A percentile compares a stretch with the other conserved stretches of the same genome.
Evolutionary conservation across 1,140 invertebrate genomes (phyloP).

Genomic region (Homarus americanus): DNA sequence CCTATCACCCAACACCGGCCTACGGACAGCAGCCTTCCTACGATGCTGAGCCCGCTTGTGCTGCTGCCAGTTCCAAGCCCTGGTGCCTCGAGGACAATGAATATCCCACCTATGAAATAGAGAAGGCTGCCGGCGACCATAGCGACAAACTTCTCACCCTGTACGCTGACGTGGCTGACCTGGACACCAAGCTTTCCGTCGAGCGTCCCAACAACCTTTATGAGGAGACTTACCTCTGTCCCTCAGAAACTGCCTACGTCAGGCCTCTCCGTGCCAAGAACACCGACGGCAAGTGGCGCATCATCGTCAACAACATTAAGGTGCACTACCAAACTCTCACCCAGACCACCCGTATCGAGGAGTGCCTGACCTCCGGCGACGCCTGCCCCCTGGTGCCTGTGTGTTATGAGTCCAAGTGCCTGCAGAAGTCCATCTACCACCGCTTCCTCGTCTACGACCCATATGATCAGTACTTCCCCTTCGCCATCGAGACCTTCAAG

Average conservation of each 20-base stretch:
- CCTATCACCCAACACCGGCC: too few relatives aligned
- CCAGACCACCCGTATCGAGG: slow-evolving; percentile 76
- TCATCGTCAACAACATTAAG: slow-evolving; percentile 76
- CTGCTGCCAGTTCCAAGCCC: slow-evolving; percentile 52
- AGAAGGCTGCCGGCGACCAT: slow-evolving; percentile 62
- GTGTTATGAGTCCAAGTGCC: slow-evolving; percentile 76
- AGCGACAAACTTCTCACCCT: slow-evolving; percentile 73
- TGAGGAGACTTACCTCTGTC: slow-evolving; percentile 76
- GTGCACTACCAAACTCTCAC: slow-evolving; percentile 71
- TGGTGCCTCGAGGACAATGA: slow-evolving; percentile 73
- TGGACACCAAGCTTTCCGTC: slow-evolving; percentile 74
- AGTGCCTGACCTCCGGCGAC: slow-evolving; percentile 73
- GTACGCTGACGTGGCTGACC: slow-evolving; percentile 69
- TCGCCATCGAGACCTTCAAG: slow-evolving; percentile 76
- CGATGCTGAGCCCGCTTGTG: slow-evolving; percentile 21
- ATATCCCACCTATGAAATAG: slow-evolving; percentile 71
- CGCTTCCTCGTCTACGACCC: slow-evolving; percentile 76
- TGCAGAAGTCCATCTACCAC: slow-evolving; percentile 76
- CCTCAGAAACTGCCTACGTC: slow-evolving; percentile 73
- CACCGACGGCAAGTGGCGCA: slow-evolving; percentile 76
- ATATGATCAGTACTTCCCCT: slow-evolving; percentile 76
- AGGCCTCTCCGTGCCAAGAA: slow-evolving; percentile 76
- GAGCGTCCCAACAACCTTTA: slow-evolving; percentile 68
- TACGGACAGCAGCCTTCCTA: not conserved
- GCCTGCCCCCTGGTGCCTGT: slow-evolving; percentile 75